A percentile compares a stretch with the other conserved stretches of the same genome.
These are phyloP conservation scores for Polia nebulosa DNA, from an alignment of 2,888 invertebrate genomes.

Conservation along the genomic window DNA sequence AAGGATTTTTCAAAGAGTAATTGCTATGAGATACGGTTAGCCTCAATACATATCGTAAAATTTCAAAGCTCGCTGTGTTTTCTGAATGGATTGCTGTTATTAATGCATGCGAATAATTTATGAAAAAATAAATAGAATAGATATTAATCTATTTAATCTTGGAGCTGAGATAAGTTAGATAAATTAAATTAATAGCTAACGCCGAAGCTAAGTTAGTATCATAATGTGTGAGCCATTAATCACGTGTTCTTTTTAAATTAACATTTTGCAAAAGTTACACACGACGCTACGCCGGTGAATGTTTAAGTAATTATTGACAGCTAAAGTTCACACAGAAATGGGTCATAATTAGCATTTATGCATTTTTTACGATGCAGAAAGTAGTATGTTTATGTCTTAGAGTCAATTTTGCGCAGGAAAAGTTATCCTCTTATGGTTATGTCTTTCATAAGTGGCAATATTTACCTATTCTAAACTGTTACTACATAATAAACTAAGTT, in stretches of 20 bases:
- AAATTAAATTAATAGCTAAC: constrained; percentile 53
- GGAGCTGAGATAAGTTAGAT: constrained; percentile 27
- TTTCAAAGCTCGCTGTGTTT: constrained; percentile 16
- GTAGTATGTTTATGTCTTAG: constrained; percentile 47
- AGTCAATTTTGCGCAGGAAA: constrained; percentile 47
- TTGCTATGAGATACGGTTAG: constrained; percentile 51
- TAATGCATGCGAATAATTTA: constrained; percentile 43
- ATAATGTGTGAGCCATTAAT: constrained; percentile 50
- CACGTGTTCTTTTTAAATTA: constrained; percentile 45
- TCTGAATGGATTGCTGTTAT: constrained; percentile 39
- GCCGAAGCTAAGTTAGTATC: constrained; percentile 37
- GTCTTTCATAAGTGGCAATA: constrained; percentile 44
- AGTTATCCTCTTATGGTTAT: constrained; percentile 57
- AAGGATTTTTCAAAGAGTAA: constrained; percentile 59
- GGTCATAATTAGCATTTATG: constrained; percentile 53
- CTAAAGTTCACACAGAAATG: constrained; percentile 50
- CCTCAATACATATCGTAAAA: constrained; percentile 53
- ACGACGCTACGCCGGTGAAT: constrained; percentile 14
- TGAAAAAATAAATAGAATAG: constrained; percentile 39
- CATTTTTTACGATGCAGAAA: constrained; percentile 50
- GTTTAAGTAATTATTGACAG: constrained; percentile 55
- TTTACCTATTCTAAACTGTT: constrained; percentile 43
- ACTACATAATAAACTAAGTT: constrained; percentile 29
- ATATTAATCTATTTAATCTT: constrained; percentile 48
- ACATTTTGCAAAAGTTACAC: constrained; percentile 52